Evolutionary conservation across 1,140 invertebrate genomes (phyloP).

Genomic region (Drosophila nikananu): DNA sequence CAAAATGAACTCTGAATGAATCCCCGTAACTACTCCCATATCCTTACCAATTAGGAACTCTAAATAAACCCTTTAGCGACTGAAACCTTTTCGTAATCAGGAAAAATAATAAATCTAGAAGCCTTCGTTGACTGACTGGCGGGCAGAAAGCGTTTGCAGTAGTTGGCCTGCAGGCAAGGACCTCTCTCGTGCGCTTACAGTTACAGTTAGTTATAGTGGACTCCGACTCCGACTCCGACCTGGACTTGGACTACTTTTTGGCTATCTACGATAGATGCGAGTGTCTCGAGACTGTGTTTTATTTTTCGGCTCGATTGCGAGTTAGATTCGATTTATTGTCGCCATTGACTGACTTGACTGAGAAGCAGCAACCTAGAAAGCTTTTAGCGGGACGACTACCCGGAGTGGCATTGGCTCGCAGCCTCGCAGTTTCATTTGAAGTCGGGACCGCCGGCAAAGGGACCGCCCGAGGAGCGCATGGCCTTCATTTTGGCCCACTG

Average conservation of each 20-base stretch:
- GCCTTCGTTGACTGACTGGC: slow-evolving; percentile 22
- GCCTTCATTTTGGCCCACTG: slow-evolving; percentile 93
- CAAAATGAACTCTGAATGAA: neutral
- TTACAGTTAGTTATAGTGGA: slow-evolving; percentile 37
- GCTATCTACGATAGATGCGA: slow-evolving; percentile 78
- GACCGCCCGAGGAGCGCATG: slow-evolving; percentile 90
- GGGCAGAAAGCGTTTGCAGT: slow-evolving; percentile 26
- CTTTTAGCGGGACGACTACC: slow-evolving; percentile 45
- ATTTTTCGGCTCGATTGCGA: slow-evolving; percentile 23
- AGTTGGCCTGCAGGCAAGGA: slow-evolving; percentile 33
- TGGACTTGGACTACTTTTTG: slow-evolving; percentile 52
- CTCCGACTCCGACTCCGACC: slow-evolving; percentile 28
- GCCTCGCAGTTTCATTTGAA: slow-evolving; percentile 84
- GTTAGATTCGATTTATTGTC: slow-evolving; percentile 77
- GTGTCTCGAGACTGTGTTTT: slow-evolving; percentile 63
- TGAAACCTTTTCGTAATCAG: slow-evolving; percentile 17
- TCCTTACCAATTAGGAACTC: neutral
- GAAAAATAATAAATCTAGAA: neutral
- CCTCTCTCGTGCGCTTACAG: slow-evolving; percentile 42
- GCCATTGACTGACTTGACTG: slow-evolving; percentile 71
- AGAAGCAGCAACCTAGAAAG: slow-evolving; percentile 74
- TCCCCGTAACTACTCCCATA: neutral
- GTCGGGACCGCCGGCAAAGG: slow-evolving; percentile 82
- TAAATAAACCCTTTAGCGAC: neutral
- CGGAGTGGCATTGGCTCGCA: slow-evolving; percentile 62